Evolutionary conservation across 2,113 vertebrate genomes (phyloP), one percentile per base, ranked within the genome.

Genomic region (Onychostoma macrolepis): DNA sequence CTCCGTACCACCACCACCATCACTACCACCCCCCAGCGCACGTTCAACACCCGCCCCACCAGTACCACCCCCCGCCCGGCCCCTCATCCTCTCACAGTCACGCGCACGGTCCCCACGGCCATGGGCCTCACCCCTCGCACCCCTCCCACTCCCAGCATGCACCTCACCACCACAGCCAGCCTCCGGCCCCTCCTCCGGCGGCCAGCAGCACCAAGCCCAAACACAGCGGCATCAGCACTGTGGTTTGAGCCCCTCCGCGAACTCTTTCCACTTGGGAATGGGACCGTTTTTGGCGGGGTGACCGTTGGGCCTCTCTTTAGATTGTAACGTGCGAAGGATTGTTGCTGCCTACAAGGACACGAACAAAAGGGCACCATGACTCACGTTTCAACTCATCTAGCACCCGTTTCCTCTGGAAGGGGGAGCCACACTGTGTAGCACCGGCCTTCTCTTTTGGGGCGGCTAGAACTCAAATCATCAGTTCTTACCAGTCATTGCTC

Each of bases 201-300:
- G 80, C 92, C 45, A 88, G 95, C 93, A 95, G 96, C 95, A 92
- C 95, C 88, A 99, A 99, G 94, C 94, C 96, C 93, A 99, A 99
- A 90, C 96, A 98, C 95, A 99, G 97, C 0, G 98, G 97, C 91
- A 99, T 99, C 94, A 99, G 97, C 94, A 99, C 98, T 30, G 95
- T 99, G 90, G 98, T 99, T 92, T 99, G 90, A 94, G 72, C 77
- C 58, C 76, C 83, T 83, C 3, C 1, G 0, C 10, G 0, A 26
- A 74, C 48, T n/a, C 82, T 69, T 45, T 83, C 63, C 76, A 82
- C 58, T 79, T 9, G 75, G 56, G 56, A 41, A 36, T 30, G 83
- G 48, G 69, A 53, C 56, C 12, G 36, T 89, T n/a, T 80, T 75
- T 76, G 77, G 88, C 63, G 72, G 33, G 79, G 61, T 56, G 77